Conservation (phyloP, 1,140 invertebrate species). For the Pentalonia nigronervosa region DNA sequence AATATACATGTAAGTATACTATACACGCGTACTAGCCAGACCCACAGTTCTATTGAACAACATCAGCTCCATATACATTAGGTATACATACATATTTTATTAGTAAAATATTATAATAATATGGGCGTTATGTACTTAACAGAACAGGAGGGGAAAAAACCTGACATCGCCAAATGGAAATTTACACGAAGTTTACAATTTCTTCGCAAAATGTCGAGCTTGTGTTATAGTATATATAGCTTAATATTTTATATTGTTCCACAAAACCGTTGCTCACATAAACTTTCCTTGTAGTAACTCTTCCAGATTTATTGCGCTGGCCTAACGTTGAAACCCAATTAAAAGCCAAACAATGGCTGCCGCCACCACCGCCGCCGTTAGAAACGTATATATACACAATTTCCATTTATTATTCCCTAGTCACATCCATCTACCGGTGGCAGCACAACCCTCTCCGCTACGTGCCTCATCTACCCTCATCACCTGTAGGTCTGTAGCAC, state of each 20-base stretch:
- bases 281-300: constrained; percentile 41
- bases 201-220: background rate
- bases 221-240: background rate
- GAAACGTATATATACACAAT: constrained; percentile 6
- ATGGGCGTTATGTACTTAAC: background rate
- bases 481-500: background rate
- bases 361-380: background rate
- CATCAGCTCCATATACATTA: background rate
- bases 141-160: background rate
- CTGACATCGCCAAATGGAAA: background rate
- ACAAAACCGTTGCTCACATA: constrained; percentile 19
- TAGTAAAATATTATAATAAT: background rate
- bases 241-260: constrained; percentile 23
- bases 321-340: constrained; percentile 55
- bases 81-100: background rate
- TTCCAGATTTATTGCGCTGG: constrained; percentile 54
- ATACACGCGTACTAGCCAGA: background rate
- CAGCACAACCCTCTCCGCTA: background rate
- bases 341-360: constrained; percentile 54
- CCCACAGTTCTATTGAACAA: background rate
- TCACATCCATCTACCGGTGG: constrained; percentile 1
- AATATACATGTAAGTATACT: background rate
- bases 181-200: constrained; percentile 12
- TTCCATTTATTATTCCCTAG: constrained; percentile 54
- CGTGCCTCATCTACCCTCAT: background rate